Evolutionary conservation across 1,140 invertebrate genomes (phyloP).

Genomic region (Pogonomyrmex barbatus): DNA sequence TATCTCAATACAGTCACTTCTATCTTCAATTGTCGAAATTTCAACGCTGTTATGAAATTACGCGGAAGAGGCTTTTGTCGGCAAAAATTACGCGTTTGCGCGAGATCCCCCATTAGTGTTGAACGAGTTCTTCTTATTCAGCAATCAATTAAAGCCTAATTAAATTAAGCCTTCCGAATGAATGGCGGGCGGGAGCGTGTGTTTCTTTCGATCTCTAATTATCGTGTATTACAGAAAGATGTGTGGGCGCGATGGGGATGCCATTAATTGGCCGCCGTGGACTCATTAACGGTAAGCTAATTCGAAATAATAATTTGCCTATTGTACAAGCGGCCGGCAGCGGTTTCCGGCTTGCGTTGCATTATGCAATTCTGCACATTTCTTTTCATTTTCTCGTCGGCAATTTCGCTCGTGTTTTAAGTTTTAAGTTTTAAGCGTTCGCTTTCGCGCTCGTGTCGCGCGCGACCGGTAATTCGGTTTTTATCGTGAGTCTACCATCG

Average conservation of each 20-base stretch:
- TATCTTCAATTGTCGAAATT: constrained; percentile 20
- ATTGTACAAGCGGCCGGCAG: constrained; percentile 10
- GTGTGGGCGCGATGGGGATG: constrained; percentile 14
- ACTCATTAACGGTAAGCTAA: constrained; percentile 68
- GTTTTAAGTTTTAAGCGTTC: constrained; percentile 62
- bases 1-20: not conserved
- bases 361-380: constrained; percentile 56
- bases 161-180: constrained; percentile 43
- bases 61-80: constrained; percentile 14
- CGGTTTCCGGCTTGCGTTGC: constrained; percentile 1
- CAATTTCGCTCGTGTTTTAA: constrained; percentile 62
- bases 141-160: constrained; percentile 44
- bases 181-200: constrained; percentile 26
- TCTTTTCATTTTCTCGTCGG: constrained; percentile 72
- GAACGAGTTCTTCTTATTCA: constrained; percentile 12
- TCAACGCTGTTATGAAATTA: constrained; percentile 26
- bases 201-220: constrained; percentile 63
- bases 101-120: constrained; percentile 12
- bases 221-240: constrained; percentile 51
- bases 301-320: constrained; percentile 74
- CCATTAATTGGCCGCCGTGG: constrained; percentile 57
- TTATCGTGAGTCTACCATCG: constrained; percentile 80
- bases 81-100: constrained; percentile 13
- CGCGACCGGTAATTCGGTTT: constrained; percentile 81
- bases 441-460: constrained; percentile 58